These are phyloP conservation scores for Xenopus tropicalis DNA, from an alignment of 2,113 vertebrate species.

Conservation along the genomic window DNA sequence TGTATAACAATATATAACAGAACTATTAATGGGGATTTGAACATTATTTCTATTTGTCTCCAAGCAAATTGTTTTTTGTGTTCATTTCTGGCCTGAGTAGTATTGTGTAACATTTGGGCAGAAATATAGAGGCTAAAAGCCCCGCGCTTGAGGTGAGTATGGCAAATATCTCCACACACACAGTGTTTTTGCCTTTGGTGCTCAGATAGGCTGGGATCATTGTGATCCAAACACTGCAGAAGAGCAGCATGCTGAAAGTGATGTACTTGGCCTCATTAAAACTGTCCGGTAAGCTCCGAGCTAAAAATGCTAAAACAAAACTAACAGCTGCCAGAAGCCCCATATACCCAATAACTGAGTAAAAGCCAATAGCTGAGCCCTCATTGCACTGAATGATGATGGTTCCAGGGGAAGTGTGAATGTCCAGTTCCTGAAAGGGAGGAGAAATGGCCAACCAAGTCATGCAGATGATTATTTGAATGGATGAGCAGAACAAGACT, in stretches of 20 bases:
- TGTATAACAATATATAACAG: too few relatives aligned
- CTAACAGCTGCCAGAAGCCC: conserved; percentile 17
- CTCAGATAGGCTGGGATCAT: conserved; percentile 57
- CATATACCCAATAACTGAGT: conserved; percentile 10
- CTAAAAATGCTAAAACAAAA: conserved; percentile 37
- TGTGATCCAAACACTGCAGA: conserved; percentile 55
- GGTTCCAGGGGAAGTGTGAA: not conserved
- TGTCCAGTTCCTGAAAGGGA: conserved; percentile 22
- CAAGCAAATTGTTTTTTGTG: conserved; percentile 48
- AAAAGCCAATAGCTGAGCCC: conserved; percentile 29
- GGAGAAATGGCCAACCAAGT: conserved; percentile 16
- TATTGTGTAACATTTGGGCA: conserved; percentile 67
- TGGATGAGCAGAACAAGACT: not conserved
- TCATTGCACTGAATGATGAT: conserved; percentile 39
- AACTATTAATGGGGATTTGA: not conserved
- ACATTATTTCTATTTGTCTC: not conserved
- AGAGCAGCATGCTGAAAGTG: conserved; percentile 60
- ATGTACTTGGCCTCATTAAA: conserved; percentile 61
- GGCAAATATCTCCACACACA: conserved; percentile 57
- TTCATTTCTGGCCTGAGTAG: conserved; percentile 63
- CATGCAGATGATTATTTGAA: conserved; percentile 18
- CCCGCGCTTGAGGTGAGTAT: conserved; percentile 60
- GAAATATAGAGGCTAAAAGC: conserved; percentile 59
- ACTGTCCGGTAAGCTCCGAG: conserved; percentile 54
- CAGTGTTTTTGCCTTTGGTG: conserved; percentile 55